Evolutionary conservation across 1,140 invertebrate genomes (phyloP).

Genomic region (Triops cancriformis): DNA sequence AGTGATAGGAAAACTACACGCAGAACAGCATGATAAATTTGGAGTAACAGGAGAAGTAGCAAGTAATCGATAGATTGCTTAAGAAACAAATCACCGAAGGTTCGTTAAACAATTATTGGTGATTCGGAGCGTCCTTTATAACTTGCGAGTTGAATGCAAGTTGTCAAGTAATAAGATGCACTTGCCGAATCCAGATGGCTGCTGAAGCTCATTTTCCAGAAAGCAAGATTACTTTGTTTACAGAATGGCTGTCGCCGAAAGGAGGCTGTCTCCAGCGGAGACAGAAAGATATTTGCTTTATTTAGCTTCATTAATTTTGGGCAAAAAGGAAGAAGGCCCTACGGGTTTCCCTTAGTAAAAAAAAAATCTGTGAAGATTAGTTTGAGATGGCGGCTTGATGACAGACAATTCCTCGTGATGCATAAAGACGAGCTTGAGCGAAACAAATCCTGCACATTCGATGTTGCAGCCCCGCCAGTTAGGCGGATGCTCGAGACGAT

Average conservation of each 20-base stretch:
- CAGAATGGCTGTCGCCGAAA: neutral
- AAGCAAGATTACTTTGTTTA: neutral
- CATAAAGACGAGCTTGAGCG: neutral
- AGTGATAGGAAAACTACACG: no score
- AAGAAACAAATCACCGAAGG: no score
- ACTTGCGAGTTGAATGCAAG: no score
- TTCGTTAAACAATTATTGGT: no score
- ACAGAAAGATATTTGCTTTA: neutral
- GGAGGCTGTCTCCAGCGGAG: neutral
- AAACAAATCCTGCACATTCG: conserved; percentile 1
- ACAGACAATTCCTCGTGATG: neutral
- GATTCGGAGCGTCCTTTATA: no score
- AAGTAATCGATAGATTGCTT: no score
- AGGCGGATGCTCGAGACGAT: neutral
- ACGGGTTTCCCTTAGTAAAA: neutral
- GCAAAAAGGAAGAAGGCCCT: neutral
- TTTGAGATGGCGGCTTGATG: neutral
- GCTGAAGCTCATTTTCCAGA: no score
- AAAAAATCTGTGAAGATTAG: neutral
- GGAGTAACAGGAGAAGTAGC: no score
- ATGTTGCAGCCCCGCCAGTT: neutral
- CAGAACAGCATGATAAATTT: no score
- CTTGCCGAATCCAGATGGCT: no score
- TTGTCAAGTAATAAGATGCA: no score
- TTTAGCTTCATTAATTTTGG: neutral